Percentiles rank a stretch among this genome's conserved stretches.
Conservation (phyloP, 2,797 vertebrate species). For the Pteropus rufus region DNA sequence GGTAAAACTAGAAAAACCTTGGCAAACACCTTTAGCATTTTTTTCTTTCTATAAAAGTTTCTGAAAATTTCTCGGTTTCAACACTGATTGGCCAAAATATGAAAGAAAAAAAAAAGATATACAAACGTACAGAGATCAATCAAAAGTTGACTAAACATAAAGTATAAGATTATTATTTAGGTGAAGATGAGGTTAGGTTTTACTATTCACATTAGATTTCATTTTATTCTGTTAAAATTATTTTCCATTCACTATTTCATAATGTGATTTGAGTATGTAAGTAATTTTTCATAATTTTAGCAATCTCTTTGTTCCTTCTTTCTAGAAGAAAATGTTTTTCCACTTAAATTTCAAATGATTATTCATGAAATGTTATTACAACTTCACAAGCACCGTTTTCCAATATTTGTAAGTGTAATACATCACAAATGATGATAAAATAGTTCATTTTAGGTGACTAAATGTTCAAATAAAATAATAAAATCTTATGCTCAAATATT, state of each 20-base stretch:
- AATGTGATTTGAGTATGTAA: background rate
- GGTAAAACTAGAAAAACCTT: background rate
- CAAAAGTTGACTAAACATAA: background rate
- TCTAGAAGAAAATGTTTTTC: background rate
- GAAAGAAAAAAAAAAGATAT: background rate
- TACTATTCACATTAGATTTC: background rate
- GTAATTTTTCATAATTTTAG: background rate
- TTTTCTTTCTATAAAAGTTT: background rate
- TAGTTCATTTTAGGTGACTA: background rate
- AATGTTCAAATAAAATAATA: conserved; percentile 17
- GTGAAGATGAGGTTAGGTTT: background rate
- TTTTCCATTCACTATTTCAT: background rate
- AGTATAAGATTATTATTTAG: background rate
- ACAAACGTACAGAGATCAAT: background rate
- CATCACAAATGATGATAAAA: background rate
- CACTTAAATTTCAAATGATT: conserved; percentile 32
- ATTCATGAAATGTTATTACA: background rate
- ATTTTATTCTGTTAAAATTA: background rate
- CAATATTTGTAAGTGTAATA: background rate
- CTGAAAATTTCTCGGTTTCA: background rate
- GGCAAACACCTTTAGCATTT: background rate
- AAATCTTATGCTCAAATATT: background rate
- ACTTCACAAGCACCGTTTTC: background rate
- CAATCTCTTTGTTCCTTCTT: background rate
- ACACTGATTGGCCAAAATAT: background rate